Percentiles rank a stretch among this genome's conserved stretches.
Evolutionary conservation across 2,888 invertebrate species (phyloP).

Genomic region (Sphinx pinastri): DNA sequence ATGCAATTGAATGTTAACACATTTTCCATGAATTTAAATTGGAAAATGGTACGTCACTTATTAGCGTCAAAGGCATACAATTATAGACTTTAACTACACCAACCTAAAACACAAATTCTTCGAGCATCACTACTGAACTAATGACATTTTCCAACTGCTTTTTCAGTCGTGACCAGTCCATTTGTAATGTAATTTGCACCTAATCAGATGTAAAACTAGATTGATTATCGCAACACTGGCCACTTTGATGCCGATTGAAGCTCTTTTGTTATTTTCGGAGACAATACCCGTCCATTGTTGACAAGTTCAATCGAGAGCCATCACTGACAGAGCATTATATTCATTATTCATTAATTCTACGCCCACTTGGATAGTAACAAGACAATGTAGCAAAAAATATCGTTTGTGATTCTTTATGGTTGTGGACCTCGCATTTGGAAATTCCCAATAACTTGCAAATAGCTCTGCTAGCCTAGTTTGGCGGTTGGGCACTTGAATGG

Average conservation of each 20-base stretch:
- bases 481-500: too few species aligned
- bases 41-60: constrained; percentile 35
- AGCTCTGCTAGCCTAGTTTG: too few species aligned
- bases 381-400: constrained; percentile 28
- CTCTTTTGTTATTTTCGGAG: constrained; percentile 66
- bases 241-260: constrained; percentile 59
- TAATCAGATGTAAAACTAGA: constrained; percentile 81
- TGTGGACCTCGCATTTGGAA: neutral
- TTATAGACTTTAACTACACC: neutral
- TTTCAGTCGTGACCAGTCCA: constrained; percentile 75
- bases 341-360: constrained; percentile 47
- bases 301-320: constrained; percentile 39
- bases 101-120: neutral
- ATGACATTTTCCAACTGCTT: constrained; percentile 12
- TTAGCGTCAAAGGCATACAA: neutral
- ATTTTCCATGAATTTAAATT: constrained; percentile 44
- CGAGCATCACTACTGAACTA: neutral
- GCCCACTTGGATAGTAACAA: constrained; percentile 46
- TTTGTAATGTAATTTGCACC: constrained; percentile 82
- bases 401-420: constrained; percentile 5
- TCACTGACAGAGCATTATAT: constrained; percentile 45
- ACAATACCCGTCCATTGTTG: constrained; percentile 59
- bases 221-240: constrained; percentile 73
- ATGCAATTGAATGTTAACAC: constrained; percentile 41
- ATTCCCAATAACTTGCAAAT: neutral